These are phyloP conservation scores for Hippocampus barbouri DNA, from an alignment of 2,113 vertebrate species.

Conservation along the genomic window DNA sequence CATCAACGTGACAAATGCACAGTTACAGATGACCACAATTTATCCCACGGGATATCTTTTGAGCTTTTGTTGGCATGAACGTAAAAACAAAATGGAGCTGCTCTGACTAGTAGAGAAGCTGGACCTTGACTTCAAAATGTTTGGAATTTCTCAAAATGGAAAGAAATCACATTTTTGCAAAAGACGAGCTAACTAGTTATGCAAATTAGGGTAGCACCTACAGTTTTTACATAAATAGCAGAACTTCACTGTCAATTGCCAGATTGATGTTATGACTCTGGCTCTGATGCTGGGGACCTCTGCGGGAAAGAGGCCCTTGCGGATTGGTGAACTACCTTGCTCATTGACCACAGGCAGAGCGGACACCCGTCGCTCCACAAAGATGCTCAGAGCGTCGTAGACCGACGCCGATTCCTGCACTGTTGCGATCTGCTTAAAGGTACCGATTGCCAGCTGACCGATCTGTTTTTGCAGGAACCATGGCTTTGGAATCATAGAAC, in stretches of 20 bases:
- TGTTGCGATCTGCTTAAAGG: conserved; percentile 82
- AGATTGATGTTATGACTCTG: neutral
- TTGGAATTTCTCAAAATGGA: too few relatives aligned
- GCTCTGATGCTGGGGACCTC: neutral
- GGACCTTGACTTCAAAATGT: too few relatives aligned
- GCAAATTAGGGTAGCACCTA: too few relatives aligned
- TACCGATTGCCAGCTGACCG: conserved; percentile 82
- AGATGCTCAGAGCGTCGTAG: conserved; percentile 81
- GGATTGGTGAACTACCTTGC: conserved; percentile 65
- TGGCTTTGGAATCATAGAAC: conserved; percentile 81
- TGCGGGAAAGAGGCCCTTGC: too few relatives aligned
- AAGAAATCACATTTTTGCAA: too few relatives aligned
- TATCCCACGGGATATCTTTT: neutral
- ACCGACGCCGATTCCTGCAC: conserved; percentile 79
- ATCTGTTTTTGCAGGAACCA: conserved; percentile 83
- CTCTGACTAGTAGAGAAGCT: too few relatives aligned
- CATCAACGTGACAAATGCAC: neutral
- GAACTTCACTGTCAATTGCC: too few relatives aligned
- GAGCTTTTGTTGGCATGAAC: neutral
- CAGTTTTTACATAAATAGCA: too few relatives aligned
- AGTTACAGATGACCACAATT: neutral
- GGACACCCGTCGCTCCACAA: conserved; percentile 89
- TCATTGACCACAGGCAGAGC: conserved; percentile 87
- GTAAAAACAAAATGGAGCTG: too few relatives aligned
- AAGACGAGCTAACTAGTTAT: too few relatives aligned